These are phyloP conservation scores for Albula goreensis DNA, from an alignment of 2,113 vertebrate genomes.

Conservation along the genomic window DNA sequence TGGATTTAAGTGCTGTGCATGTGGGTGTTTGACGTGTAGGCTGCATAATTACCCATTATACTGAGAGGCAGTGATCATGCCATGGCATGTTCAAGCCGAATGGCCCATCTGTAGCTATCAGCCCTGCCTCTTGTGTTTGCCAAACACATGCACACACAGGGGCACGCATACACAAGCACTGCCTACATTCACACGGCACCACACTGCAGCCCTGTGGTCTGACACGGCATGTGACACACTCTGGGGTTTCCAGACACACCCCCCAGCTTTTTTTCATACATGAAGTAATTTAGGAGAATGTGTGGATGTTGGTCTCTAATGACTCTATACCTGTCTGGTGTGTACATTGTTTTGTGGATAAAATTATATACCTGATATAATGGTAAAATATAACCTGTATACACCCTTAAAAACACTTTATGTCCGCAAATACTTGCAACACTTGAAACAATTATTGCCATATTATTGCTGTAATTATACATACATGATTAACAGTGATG, in stretches of 20 bases:
- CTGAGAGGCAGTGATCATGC: background rate
- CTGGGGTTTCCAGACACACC: background rate
- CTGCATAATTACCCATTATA: background rate
- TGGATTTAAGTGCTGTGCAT: background rate
- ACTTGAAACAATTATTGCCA: background rate
- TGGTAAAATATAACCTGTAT: background rate
- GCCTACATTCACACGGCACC: background rate
- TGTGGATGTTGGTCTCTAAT: background rate
- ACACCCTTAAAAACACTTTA: background rate
- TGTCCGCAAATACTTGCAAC: background rate
- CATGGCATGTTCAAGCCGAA: background rate
- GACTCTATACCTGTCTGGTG: background rate
- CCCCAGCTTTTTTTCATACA: background rate
- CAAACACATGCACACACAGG: background rate
- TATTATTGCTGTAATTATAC: background rate
- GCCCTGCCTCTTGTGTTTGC: background rate
- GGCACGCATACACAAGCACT: background rate
- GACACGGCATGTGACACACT: background rate
- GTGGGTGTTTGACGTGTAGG: background rate
- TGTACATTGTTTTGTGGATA: background rate
- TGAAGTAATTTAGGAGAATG: background rate
- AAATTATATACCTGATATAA: no score
- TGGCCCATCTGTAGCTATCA: background rate
- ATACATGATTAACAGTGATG: no score
- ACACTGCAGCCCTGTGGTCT: conserved; percentile 1